phyloP scores from a whole-genome alignment of 2,797 vertebrate genomes.

The Lophotriccus pileatus region DNA sequence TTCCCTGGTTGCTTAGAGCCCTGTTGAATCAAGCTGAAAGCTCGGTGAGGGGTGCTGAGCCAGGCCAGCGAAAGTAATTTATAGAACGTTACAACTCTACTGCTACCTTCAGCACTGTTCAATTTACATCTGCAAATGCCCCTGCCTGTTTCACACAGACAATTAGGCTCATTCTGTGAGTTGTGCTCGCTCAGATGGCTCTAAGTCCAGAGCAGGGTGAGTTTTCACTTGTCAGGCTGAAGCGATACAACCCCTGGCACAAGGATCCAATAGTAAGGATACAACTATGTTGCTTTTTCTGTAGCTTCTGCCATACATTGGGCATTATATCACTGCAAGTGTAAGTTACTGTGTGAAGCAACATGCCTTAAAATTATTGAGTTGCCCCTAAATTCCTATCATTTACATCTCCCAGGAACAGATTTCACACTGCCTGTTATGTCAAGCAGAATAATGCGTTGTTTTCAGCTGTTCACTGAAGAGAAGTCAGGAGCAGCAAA shows the following conservation, averaged over 20 bases:
- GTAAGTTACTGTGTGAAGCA: neutral
- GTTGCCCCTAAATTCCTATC: neutral
- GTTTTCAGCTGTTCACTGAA: neutral
- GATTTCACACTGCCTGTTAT: neutral
- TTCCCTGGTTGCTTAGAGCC: slow-evolving; percentile 58
- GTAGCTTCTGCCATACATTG: neutral
- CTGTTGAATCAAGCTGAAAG: slow-evolving; percentile 52
- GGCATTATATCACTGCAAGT: neutral
- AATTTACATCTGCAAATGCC: slow-evolving; percentile 44
- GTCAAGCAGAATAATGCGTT: neutral
- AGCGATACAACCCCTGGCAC: neutral
- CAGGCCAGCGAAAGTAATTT: slow-evolving; percentile 34
- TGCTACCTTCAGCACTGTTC: neutral
- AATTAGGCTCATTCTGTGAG: neutral
- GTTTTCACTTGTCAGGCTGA: neutral
- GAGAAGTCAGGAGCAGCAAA: neutral
- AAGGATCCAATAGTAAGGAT: neutral
- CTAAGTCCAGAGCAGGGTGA: rapidly evolving
- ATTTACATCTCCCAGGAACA: neutral
- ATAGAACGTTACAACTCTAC: slow-evolving; percentile 45
- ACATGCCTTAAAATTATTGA: neutral
- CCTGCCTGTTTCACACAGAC: slow-evolving; percentile 6
- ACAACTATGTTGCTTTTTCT: neutral
- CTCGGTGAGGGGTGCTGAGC: slow-evolving; percentile 17
- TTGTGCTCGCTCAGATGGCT: neutral